These are phyloP conservation scores for Dynastes maya DNA, from an alignment of 2,888 invertebrate genomes.

Conservation along the genomic window DNA sequence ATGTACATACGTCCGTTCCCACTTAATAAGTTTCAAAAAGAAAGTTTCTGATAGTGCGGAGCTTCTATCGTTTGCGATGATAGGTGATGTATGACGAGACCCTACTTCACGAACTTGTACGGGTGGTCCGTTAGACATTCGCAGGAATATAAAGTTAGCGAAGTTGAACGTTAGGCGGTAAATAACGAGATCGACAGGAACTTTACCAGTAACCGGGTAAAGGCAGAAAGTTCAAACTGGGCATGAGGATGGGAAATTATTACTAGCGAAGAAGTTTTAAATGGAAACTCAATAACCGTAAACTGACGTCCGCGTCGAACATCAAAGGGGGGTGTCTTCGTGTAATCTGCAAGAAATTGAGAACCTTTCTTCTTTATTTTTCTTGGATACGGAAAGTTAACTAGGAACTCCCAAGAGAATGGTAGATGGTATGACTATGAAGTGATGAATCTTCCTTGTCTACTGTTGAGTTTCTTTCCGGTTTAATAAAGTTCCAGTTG, in stretches of 20 bases:
- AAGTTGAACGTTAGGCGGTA: not conserved
- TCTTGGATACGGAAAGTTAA: not conserved
- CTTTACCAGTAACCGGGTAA: not conserved
- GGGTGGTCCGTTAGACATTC: not conserved
- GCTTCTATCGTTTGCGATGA: not conserved
- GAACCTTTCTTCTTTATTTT: not conserved
- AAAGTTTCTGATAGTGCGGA: conserved; percentile 9
- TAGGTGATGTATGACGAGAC: conserved; percentile 5
- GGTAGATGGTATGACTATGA: not conserved
- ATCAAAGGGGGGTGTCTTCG: conserved; percentile 1
- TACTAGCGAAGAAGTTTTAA: conserved; percentile 12
- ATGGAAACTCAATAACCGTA: conserved; percentile 22
- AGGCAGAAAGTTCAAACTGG: not conserved
- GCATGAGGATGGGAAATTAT: conserved; percentile 1
- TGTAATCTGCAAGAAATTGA: conserved; percentile 12
- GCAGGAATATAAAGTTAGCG: conserved; percentile 10
- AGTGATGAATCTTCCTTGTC: no score
- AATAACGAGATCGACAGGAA: conserved; percentile 10
- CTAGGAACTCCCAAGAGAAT: not conserved
- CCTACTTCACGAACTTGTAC: not conserved
- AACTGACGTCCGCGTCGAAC: conserved; percentile 14
- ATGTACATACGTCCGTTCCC: not conserved
- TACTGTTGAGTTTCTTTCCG: no score
- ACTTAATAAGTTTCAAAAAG: not conserved
- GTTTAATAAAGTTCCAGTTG: no score